These are phyloP conservation scores for Micronycteris hirsuta DNA, from an alignment of 2,113 vertebrate species.

Conservation along the genomic window DNA sequence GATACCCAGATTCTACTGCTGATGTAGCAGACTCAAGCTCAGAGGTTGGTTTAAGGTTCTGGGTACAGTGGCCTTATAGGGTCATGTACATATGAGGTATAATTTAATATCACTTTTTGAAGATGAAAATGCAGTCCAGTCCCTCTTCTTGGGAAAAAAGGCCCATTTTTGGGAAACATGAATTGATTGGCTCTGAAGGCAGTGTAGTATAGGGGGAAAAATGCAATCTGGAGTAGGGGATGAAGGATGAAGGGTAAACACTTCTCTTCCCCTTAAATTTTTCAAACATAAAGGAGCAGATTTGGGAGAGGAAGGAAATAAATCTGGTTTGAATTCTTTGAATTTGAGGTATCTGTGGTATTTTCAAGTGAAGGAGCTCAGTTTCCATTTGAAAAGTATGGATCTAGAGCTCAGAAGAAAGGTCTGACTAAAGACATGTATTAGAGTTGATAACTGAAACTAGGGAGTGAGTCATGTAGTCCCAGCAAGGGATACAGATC, in stretches of 20 bases:
- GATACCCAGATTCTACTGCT: background rate
- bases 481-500: background rate
- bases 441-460: background rate
- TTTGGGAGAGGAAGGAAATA: background rate
- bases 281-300: background rate
- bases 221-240: background rate
- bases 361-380: background rate
- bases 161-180: background rate
- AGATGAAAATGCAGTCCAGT: constrained; percentile 20
- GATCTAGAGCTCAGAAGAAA: background rate
- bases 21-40: background rate
- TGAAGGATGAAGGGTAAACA: background rate
- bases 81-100: background rate
- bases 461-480: background rate
- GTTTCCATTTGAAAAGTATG: background rate
- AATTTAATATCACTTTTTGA: background rate
- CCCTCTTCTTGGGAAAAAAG: background rate
- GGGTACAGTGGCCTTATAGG: background rate
- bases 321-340: background rate
- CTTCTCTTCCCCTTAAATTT: background rate
- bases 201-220: background rate
- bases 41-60: background rate
- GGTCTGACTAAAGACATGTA: background rate
- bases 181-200: background rate
- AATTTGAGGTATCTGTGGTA: background rate